phyloP scores from a whole-genome alignment of 2,888 invertebrate genomes.

The Phania funesta region DNA sequence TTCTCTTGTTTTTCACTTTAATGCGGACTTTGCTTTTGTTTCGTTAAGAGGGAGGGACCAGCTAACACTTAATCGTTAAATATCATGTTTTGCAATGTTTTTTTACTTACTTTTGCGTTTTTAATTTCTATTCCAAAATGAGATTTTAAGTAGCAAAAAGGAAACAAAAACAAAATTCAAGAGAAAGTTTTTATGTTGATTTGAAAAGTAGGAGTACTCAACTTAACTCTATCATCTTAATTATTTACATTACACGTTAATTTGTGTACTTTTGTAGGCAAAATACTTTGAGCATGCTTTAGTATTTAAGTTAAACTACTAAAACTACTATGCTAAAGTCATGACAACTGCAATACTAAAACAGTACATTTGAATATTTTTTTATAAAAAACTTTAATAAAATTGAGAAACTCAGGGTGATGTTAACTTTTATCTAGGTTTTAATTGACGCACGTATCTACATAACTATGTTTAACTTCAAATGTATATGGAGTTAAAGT shows the following conservation, averaged over 20 bases:
- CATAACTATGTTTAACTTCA: too few species aligned
- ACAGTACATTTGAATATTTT: too few species aligned
- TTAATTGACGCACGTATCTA: too few species aligned
- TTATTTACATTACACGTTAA: slow-evolving; percentile 60
- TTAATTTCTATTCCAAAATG: neutral
- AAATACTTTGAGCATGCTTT: neutral
- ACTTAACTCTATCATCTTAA: slow-evolving; percentile 63
- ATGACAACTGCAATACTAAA: neutral
- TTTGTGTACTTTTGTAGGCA: slow-evolving; percentile 45
- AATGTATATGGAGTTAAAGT: too few species aligned
- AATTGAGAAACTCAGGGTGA: too few species aligned
- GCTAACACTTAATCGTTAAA: slow-evolving; percentile 34
- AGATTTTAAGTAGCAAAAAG: slow-evolving; percentile 4
- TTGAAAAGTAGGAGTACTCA: slow-evolving; percentile 36
- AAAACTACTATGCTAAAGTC: too few species aligned
- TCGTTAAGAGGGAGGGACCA: neutral
- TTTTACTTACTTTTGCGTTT: neutral
- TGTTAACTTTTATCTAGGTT: too few species aligned
- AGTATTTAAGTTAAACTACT: neutral
- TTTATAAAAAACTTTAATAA: too few species aligned
- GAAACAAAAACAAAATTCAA: slow-evolving; percentile 24
- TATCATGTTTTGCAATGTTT: slow-evolving; percentile 38
- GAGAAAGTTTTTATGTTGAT: slow-evolving; percentile 28
- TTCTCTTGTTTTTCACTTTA: slow-evolving; percentile 22
- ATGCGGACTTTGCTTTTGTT: slow-evolving; percentile 46